phyloP scores from a whole-genome alignment of 2,797 vertebrate species.

The Cynopterus sphinx region DNA sequence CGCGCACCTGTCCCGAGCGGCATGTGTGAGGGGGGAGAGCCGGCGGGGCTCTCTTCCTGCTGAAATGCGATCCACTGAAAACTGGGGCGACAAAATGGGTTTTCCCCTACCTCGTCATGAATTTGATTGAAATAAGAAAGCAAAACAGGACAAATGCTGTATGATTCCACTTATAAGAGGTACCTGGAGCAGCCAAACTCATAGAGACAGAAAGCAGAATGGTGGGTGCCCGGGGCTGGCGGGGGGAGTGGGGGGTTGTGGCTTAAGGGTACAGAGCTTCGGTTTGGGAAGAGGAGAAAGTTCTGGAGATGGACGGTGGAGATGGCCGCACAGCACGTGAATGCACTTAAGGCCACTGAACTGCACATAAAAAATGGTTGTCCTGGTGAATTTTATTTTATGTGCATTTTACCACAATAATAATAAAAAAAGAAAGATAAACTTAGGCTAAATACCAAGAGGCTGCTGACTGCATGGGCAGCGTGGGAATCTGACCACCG shows the following conservation, averaged over 20 bases:
- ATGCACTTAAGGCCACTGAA: background rate
- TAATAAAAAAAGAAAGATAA: background rate
- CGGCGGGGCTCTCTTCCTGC: background rate
- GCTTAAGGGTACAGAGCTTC: background rate
- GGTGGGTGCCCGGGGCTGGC: background rate
- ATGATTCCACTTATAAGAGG: background rate
- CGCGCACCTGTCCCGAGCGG: background rate
- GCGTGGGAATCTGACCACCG: background rate
- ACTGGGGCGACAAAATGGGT: background rate
- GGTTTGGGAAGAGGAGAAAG: background rate
- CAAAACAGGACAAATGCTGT: background rate
- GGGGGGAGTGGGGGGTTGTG: fast-evolving
- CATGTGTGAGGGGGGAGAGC: too few species aligned
- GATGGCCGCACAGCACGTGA: fast-evolving
- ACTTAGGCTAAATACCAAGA: background rate
- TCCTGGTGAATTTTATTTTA: background rate
- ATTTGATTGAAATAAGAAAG: background rate
- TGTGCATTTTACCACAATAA: background rate
- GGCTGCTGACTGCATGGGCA: background rate
- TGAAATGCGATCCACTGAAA: background rate
- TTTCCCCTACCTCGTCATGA: background rate
- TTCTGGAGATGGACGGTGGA: background rate
- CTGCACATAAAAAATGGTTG: background rate
- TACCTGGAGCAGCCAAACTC: background rate
- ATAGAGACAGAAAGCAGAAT: background rate